phyloP scores from a whole-genome alignment of 2,797 vertebrate genomes.

The Decapterus maruadsi region DNA sequence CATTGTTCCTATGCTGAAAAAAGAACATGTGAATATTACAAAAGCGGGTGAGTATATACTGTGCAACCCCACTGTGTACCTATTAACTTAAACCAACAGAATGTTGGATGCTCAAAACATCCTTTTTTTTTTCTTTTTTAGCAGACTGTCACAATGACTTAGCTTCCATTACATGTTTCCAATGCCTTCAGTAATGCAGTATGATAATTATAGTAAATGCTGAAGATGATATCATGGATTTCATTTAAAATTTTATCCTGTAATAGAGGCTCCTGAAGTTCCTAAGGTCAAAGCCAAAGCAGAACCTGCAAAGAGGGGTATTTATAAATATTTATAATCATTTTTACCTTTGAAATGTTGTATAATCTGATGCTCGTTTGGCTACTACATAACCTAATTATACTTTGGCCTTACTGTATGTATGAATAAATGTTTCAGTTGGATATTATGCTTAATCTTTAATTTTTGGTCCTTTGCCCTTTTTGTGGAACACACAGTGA shows the following conservation, averaged over 20 bases:
- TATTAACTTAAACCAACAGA: neutral
- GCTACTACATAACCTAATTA: too few species aligned
- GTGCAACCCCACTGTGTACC: neutral
- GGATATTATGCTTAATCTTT: neutral
- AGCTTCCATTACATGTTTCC: neutral
- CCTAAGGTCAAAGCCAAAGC: slow-evolving; percentile 54
- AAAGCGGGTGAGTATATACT: slow-evolving; percentile 42
- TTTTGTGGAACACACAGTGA: neutral
- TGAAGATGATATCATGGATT: neutral
- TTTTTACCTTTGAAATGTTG: neutral
- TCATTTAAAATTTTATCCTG: neutral
- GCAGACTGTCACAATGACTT: neutral
- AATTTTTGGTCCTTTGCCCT: neutral
- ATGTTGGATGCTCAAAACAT: neutral
- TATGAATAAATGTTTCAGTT: too few species aligned
- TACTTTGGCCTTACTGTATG: too few species aligned
- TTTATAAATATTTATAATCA: neutral
- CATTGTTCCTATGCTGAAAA: slow-evolving; percentile 40
- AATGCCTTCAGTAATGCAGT: neutral
- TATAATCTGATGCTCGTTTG: too few species aligned
- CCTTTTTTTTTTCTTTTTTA: neutral
- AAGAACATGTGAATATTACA: slow-evolving; percentile 56
- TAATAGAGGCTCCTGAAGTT: slow-evolving; percentile 32
- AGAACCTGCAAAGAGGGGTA: slow-evolving; percentile 60
- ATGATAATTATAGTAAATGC: neutral